A percentile compares a stretch with the other conserved stretches of the same genome.
phyloP scores from a whole-genome alignment of 2,888 invertebrate species.

The Elysia crispata region DNA sequence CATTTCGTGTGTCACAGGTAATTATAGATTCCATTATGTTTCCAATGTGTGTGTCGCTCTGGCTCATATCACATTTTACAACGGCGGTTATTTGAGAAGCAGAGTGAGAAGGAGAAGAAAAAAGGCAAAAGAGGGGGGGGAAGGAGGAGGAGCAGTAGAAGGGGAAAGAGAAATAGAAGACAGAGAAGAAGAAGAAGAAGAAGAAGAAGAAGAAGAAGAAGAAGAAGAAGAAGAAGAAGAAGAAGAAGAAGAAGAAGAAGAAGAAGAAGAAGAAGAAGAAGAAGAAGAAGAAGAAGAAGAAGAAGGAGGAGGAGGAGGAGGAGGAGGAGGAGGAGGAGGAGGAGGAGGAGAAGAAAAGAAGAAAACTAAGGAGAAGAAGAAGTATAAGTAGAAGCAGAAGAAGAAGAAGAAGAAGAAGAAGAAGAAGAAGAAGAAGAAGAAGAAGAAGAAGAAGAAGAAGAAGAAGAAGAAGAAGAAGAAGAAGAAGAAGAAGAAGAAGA shows the following conservation, averaged over 20 bases:
- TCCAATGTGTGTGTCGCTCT: no score
- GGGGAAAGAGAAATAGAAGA: no score
- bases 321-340: slow-evolving; percentile 14
- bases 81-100: no score
- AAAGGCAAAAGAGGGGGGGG: no score
- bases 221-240: slow-evolving; percentile 1
- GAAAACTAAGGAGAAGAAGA: not conserved
- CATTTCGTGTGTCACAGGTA: no score
- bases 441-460: not conserved
- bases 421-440: not conserved
- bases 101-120: no score
- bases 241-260: not conserved
- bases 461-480: not conserved
- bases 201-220: not conserved
- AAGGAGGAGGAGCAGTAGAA: no score
- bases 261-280: not conserved
- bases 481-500: not conserved
- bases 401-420: no score
- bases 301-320: not conserved
- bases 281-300: slow-evolving; percentile 17
- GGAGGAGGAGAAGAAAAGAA: slow-evolving; percentile 7
- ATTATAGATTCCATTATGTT: no score
- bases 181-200: not conserved
- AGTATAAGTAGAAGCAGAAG: no score
- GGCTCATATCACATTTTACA: no score